These are phyloP conservation scores for Percopsis omiscomaycus DNA, from an alignment of 2,797 vertebrate species.

Conservation along the genomic window DNA sequence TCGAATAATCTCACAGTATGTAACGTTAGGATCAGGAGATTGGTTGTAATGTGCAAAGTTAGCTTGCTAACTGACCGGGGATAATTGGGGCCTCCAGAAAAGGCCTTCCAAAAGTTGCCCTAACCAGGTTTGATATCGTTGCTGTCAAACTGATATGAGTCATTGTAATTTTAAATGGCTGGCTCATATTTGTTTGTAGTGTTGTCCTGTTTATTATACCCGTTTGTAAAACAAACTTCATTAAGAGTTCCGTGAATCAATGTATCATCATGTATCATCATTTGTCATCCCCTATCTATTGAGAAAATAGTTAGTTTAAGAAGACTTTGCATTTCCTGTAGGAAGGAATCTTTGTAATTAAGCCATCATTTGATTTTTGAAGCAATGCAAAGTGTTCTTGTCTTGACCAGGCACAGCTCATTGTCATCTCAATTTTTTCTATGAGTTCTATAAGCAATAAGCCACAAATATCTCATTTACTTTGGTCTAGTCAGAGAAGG, in stretches of 20 bases:
- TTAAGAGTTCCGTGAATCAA: no score
- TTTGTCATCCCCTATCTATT: no score
- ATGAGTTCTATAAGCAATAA: conserved; percentile 38
- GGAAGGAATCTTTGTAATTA: no score
- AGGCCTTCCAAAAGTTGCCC: conserved; percentile 51
- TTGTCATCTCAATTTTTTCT: conserved; percentile 43
- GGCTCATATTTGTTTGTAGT: no score
- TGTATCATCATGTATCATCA: no score
- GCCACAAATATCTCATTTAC: conserved; percentile 68
- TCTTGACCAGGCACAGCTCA: conserved; percentile 23
- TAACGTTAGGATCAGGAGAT: conserved; percentile 18
- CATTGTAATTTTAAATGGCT: no score
- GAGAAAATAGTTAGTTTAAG: no score
- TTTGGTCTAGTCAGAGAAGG: conserved; percentile 54
- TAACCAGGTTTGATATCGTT: conserved; percentile 5
- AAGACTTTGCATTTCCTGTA: no score
- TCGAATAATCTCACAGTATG: not conserved
- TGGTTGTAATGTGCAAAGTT: conserved; percentile 45
- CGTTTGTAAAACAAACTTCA: no score
- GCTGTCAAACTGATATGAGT: no score
- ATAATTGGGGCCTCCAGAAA: conserved; percentile 61
- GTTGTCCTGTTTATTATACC: no score
- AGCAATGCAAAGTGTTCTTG: conserved; percentile 8
- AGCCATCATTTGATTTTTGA: not conserved
- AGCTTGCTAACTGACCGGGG: conserved; percentile 55